Base-by-base conservation (phyloP, 2,888 invertebrate species). In the Caenorhabditis sp. region DNA sequence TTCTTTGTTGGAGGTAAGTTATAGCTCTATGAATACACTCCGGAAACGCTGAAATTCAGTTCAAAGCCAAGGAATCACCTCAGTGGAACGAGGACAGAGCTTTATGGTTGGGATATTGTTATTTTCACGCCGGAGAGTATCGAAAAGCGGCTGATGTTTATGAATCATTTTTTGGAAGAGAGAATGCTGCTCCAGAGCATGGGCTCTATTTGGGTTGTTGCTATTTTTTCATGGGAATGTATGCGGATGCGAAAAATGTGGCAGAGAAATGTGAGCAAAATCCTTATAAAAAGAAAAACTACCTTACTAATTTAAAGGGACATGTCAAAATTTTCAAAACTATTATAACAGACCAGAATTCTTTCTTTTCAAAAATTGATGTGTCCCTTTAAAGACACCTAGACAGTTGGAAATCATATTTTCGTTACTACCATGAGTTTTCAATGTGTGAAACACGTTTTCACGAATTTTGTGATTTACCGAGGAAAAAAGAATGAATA, bases 81-180 rank as follows among this genome's bases (percentile, higher is more conserved):
- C 66, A 66, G 12, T 50, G 56, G 20, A 59, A 73, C n/a, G 67
- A 67, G 27, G 52, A 62, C 1, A 14, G 36, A 23, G 93, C 93
- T 63, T 90, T 93, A 81, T 97, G 97, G 97, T 92, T 94, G 74
- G 97, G 94, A 0, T 97, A 95, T 89, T 95, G 96, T 89, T 93
- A 93, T 85, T 99, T 97, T 89, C 97, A 97, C 89, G 91, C 95
- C 72, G 97, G 95, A 1, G 95, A 97, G 88, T 96, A 95, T 89
- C 92, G 93, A 84, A 92, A 92, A 83, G 92, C 95, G 0, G 90
- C 94, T 83, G 91, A 92, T 76, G 91, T 89, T 77, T 91, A 90
- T 83, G 88, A 89, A 71, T 82, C 85, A 58, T 78, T 90, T 68
- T 80, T 88, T 23, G 91, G 82, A 88, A 92, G 85, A 76, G 2